Base-by-base conservation (phyloP, 1,140 invertebrate genomes). In the Euura saliciscinereae region DNA sequence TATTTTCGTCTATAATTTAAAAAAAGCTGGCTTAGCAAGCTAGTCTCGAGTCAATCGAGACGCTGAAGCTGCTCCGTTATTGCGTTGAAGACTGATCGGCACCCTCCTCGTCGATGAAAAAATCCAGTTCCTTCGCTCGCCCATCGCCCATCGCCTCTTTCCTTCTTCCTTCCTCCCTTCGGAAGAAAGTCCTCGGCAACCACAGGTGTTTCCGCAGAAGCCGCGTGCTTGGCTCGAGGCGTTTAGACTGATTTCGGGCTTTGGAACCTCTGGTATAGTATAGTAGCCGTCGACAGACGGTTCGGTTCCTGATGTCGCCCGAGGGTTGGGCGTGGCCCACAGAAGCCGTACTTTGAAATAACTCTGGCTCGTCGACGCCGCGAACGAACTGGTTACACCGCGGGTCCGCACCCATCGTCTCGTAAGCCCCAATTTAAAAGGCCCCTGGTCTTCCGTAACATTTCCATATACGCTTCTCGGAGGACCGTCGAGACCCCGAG, bases 281-380 rank as follows among this genome's bases (percentile, higher is more conserved):
- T 59, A n/a, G 51, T 59, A 59, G 51, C 51, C 13, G 66, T 67
- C 66, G 8, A 67, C 68, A 69, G 68, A 46, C 44, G 68, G 68
- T 69, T 13, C 10, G 45, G 43, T 46, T 69, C 70, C 71, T 70
- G 73, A 77, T 75, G 80, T 83, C 82, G 83, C 84, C 79, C 44
- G 74, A 69, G 80, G 83, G 75, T 71, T 86, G 84, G 84, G 83
- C 82, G 85, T 83, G 83, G 82, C 77, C 65, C 68, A 80, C 79
- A 71, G 82, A 82, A 84, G 81, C 81, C 59, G 65, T 44, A 69
- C 68, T 70, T 77, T 75, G 73, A 70, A 75, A 71, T 71, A 68
- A 28, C 75, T 74, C 73, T 43, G 75, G 73, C 70, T 71, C 72
- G 0, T 71, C 73, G 69, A 66, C 44, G 68, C 67, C 6, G 44